A percentile compares a stretch with the other conserved stretches of the same genome.
phyloP scores from a whole-genome alignment of 2,888 invertebrate species.

The Rhamphomyia laevipes region DNA sequence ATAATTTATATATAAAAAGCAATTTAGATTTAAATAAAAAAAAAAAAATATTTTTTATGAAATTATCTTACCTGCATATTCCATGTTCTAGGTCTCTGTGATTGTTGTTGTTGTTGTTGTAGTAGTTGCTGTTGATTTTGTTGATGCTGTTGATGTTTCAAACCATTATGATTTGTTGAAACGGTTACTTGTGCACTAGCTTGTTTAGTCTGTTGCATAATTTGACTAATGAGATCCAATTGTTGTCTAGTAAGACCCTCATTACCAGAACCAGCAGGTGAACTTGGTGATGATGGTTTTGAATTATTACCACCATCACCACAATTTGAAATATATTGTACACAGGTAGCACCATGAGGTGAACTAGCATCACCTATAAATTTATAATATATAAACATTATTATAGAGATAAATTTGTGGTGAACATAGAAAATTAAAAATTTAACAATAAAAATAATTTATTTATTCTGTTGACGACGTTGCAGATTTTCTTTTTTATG shows the following conservation, averaged over 20 bases:
- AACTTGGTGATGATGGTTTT: slow-evolving; percentile 39
- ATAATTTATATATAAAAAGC: no score
- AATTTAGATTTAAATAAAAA: no score
- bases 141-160: slow-evolving; percentile 24
- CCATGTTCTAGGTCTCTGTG: slow-evolving; percentile 43
- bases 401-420: no score
- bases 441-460: no score
- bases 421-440: no score
- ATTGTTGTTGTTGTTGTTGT: slow-evolving; percentile 31
- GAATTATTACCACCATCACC: slow-evolving; percentile 38
- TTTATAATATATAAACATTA: not conserved
- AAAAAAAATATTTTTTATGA: no score
- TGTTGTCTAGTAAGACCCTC: slow-evolving; percentile 62
- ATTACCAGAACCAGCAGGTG: slow-evolving; percentile 36
- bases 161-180: slow-evolving; percentile 31
- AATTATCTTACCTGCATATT: slow-evolving; percentile 41
- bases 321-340: slow-evolving; percentile 42
- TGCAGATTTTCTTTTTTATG: no score
- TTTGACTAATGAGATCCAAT: slow-evolving; percentile 62
- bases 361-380: slow-evolving; percentile 43
- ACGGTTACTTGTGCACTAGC: slow-evolving; percentile 40
- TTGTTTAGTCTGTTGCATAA: slow-evolving; percentile 64
- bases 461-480: no score
- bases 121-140: slow-evolving; percentile 25
- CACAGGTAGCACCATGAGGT: slow-evolving; percentile 48